phyloP scores from a whole-genome alignment of 2,113 vertebrate species.

The Trachemys scripta region DNA sequence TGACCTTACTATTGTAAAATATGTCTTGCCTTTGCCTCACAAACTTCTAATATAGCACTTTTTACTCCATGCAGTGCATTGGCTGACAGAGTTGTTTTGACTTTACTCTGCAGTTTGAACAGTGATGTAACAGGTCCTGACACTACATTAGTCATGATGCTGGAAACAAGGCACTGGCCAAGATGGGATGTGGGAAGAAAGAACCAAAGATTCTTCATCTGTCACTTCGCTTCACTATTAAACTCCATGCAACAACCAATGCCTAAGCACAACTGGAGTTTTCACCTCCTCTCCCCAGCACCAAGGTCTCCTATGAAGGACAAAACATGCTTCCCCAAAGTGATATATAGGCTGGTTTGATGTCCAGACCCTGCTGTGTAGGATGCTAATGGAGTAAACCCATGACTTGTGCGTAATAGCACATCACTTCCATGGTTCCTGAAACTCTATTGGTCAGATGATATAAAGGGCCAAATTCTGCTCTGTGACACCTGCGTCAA shows the following conservation, averaged over 20 bases:
- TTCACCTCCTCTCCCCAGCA: neutral
- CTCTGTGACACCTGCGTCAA: neutral
- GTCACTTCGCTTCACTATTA: neutral
- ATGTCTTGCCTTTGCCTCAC: neutral
- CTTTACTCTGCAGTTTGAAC: neutral
- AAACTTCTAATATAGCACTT: neutral
- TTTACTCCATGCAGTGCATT: neutral
- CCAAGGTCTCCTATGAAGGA: neutral
- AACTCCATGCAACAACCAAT: neutral
- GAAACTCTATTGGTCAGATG: neutral
- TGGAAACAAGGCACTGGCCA: neutral
- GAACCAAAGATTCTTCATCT: neutral
- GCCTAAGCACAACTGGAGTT: neutral
- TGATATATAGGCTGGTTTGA: neutral
- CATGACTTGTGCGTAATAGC: neutral
- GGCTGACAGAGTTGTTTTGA: neutral
- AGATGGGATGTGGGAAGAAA: neutral
- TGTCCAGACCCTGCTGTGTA: neutral
- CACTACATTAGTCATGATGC: neutral
- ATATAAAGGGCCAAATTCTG: neutral
- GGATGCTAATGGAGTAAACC: neutral
- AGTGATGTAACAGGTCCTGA: neutral
- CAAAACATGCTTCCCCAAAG: neutral
- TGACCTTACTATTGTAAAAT: neutral
- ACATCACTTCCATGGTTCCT: conserved; percentile 14